Conservation (phyloP, 2,797 vertebrate genomes). For the Helostoma temminkii region DNA sequence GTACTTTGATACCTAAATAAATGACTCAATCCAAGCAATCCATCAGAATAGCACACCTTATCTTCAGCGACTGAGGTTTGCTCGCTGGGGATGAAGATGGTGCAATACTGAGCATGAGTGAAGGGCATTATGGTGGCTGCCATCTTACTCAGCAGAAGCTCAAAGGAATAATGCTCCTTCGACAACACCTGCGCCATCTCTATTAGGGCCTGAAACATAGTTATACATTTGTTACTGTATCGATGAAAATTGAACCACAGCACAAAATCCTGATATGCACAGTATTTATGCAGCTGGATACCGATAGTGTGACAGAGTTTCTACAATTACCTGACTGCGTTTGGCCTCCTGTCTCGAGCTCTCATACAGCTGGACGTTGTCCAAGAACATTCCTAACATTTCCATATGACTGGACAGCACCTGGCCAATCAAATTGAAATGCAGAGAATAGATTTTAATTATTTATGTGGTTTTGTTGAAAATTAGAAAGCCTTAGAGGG, state of each 20-base stretch:
- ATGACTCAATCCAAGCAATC: neutral
- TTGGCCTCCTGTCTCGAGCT: slow-evolving; percentile 90
- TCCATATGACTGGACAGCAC: slow-evolving; percentile 89
- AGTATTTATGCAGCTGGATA: no score
- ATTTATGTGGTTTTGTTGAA: no score
- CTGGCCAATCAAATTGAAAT: slow-evolving; percentile 62
- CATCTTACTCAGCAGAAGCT: slow-evolving; percentile 90
- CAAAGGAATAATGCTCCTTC: slow-evolving; percentile 88
- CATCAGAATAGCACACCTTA: slow-evolving; percentile 19
- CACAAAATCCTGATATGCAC: no score
- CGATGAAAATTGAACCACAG: no score
- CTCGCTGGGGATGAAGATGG: slow-evolving; percentile 89
- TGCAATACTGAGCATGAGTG: slow-evolving; percentile 90
- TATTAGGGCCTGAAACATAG: slow-evolving; percentile 83
- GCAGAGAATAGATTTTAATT: neutral
- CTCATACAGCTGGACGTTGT: slow-evolving; percentile 91
- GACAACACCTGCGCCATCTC: slow-evolving; percentile 91
- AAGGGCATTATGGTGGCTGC: slow-evolving; percentile 92
- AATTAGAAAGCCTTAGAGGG: no score
- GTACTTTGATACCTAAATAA: neutral
- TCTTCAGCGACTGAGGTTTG: slow-evolving; percentile 46
- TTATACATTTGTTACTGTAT: no score
- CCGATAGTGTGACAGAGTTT: no score
- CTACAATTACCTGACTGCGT: slow-evolving; percentile 86
- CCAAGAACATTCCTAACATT: slow-evolving; percentile 89